Percentiles rank a stretch among this genome's conserved stretches.
Evolutionary conservation across 2,797 vertebrate species (phyloP).

Genomic region (Antrozous pallidus): DNA sequence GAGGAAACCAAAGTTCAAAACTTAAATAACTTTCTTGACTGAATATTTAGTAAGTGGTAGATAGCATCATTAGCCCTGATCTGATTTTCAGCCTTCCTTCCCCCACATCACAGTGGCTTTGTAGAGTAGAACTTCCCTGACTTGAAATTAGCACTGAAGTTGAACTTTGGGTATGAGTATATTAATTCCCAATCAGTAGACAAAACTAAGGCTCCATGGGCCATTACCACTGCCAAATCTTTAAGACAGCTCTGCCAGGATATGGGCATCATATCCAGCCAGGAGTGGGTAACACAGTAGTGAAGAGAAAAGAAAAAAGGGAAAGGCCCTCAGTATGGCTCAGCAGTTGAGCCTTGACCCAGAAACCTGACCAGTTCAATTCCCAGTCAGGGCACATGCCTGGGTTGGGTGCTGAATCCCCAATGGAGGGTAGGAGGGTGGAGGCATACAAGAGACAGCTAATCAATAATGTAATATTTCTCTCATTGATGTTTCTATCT

Average conservation of each 20-base stretch:
- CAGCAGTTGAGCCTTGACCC: too few relatives aligned
- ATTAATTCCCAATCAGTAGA: not conserved
- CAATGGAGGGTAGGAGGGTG: accelerated
- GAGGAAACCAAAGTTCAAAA: not conserved
- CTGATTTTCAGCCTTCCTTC: not conserved
- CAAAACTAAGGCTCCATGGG: not conserved
- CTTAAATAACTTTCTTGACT: not conserved
- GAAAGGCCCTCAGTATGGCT: too few relatives aligned
- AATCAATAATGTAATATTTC: too few relatives aligned
- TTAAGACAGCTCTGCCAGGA: not conserved
- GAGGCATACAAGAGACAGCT: too few relatives aligned
- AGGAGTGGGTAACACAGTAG: not conserved
- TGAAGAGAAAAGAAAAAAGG: not conserved
- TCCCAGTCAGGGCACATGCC: too few relatives aligned
- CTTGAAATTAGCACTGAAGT: conserved; percentile 4
- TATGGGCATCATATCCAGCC: not conserved
- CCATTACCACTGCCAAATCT: not conserved
- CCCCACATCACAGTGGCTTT: not conserved
- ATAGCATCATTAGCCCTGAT: not conserved
- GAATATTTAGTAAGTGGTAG: not conserved
- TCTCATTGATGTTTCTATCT: too few relatives aligned
- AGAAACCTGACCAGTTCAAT: too few relatives aligned
- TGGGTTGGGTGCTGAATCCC: too few relatives aligned
- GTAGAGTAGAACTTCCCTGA: not conserved
- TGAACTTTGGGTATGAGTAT: not conserved